These are phyloP conservation scores for Trochalopteron elliotii DNA, from an alignment of 2,113 vertebrate species.

Conservation along the genomic window DNA sequence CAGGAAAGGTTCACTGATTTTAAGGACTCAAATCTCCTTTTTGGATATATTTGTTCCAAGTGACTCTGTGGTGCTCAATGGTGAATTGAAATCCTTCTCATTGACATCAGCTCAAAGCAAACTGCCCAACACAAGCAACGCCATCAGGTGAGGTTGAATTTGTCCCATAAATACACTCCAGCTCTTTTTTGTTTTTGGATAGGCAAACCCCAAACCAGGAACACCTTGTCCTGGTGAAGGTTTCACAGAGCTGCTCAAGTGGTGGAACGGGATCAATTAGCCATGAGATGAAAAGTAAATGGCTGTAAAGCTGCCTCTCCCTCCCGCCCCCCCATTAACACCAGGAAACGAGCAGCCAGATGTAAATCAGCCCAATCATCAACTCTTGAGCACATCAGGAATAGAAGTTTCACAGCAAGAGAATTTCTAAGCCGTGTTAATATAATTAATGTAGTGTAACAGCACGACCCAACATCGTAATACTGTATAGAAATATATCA, in stretches of 20 bases:
- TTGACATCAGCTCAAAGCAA: neutral
- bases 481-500: neutral
- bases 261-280: conserved; percentile 11
- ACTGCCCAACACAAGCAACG: neutral
- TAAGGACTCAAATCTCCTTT: neutral
- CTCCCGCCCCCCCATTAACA: neutral
- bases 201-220: neutral
- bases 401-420: conserved; percentile 12
- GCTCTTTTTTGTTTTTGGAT: neutral
- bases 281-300: conserved; percentile 43
- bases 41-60: neutral
- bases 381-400: neutral
- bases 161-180: neutral
- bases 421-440: neutral
- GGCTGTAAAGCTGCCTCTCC: neutral
- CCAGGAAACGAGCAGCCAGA: conserved; percentile 16
- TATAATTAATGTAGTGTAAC: conserved; percentile 19
- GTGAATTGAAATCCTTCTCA: neutral
- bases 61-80: neutral
- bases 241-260: neutral
- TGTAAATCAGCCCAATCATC: conserved; percentile 16
- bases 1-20: neutral
- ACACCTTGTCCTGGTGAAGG: neutral
- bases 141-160: neutral
- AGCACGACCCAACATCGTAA: neutral